phyloP scores from a whole-genome alignment of 2,888 invertebrate genomes.

The Dermolepida albohirtum region DNA sequence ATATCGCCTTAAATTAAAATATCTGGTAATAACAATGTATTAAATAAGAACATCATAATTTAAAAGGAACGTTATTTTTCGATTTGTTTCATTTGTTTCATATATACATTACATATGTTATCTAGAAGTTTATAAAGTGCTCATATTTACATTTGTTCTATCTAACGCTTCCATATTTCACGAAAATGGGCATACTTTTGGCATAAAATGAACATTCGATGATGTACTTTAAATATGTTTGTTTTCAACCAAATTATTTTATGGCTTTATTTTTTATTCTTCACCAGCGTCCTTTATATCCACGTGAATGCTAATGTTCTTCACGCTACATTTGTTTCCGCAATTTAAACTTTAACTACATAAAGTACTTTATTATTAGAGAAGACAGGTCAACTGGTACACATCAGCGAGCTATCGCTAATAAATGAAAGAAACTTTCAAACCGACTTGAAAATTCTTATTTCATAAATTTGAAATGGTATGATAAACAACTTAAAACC shows the following conservation, averaged over 20 bases:
- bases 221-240: constrained; percentile 23
- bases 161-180: constrained; percentile 11
- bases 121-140: too few relatives aligned
- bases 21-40: too few relatives aligned
- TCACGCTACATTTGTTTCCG: constrained; percentile 19
- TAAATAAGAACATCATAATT: too few relatives aligned
- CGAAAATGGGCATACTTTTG: not conserved
- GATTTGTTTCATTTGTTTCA: too few relatives aligned
- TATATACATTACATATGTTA: too few relatives aligned
- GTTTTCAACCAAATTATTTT: constrained; percentile 21
- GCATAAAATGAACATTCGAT: constrained; percentile 20
- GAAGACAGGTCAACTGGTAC: not conserved
- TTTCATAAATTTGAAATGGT: not conserved
- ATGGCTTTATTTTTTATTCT: constrained; percentile 18
- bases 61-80: too few relatives aligned
- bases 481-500: too few relatives aligned
- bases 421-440: constrained; percentile 9
- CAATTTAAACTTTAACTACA: constrained; percentile 11
- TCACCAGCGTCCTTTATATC: constrained; percentile 9
- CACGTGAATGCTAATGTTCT: not conserved
- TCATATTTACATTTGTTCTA: not conserved
- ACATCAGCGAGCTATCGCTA: not conserved
- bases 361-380: constrained; percentile 9
- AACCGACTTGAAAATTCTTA: not conserved
- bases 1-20: too few relatives aligned